phyloP scores from a whole-genome alignment of 2,113 vertebrate species.

The Pagrus major region DNA sequence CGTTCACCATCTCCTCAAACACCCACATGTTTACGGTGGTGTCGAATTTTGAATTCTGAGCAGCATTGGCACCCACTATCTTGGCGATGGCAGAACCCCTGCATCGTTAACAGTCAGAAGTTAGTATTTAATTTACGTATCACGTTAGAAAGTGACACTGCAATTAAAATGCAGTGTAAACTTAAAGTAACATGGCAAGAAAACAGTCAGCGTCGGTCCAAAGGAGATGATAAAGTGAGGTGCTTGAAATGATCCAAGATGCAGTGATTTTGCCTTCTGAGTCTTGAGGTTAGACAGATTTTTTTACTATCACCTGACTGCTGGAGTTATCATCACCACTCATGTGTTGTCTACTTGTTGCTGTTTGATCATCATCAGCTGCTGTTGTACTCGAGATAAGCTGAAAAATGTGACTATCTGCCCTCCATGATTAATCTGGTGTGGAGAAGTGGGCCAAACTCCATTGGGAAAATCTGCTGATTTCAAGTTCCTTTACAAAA shows the following conservation, averaged over 20 bases:
- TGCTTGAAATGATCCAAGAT: background rate
- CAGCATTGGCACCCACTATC: slow-evolving; percentile 91
- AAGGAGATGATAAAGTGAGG: background rate
- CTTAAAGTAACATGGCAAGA: background rate
- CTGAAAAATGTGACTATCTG: too few species aligned
- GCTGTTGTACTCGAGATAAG: background rate
- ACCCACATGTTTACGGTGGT: slow-evolving; percentile 94
- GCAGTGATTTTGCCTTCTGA: background rate
- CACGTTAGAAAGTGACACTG: background rate
- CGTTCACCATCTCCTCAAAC: slow-evolving; percentile 92
- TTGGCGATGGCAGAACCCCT: slow-evolving; percentile 98
- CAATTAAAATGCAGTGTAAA: background rate
- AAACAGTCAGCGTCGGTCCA: background rate
- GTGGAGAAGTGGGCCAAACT: background rate
- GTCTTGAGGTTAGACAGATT: background rate
- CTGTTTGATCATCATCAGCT: background rate
- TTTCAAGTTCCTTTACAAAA: background rate
- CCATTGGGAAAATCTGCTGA: background rate
- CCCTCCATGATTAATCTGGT: background rate
- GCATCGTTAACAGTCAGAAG: slow-evolving; percentile 25
- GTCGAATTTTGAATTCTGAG: slow-evolving; percentile 87
- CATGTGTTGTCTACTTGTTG: background rate
- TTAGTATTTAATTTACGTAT: slow-evolving; percentile 1
- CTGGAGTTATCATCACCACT: background rate
- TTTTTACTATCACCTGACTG: background rate